A percentile compares a stretch with the other conserved stretches of the same genome.
Evolutionary conservation across 1,140 invertebrate species (phyloP).

Genomic region (Popillia japonica): DNA sequence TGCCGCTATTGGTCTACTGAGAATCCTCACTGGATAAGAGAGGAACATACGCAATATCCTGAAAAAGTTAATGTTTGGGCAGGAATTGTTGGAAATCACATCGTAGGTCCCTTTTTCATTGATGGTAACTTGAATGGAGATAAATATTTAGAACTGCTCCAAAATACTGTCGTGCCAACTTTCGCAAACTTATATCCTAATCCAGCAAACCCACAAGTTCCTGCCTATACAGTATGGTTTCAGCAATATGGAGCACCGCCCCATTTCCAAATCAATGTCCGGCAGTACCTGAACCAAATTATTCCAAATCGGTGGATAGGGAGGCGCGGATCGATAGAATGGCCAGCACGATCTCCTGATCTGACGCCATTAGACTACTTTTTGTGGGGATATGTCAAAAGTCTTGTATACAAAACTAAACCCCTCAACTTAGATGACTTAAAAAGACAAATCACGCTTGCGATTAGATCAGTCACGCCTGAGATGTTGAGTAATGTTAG

Average conservation of each 20-base stretch:
- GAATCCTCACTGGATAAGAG: constrained; percentile 31
- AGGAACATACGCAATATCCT: constrained; percentile 44
- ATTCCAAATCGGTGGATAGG: constrained; percentile 45
- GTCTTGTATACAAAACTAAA: not conserved
- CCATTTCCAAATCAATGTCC: constrained; percentile 41
- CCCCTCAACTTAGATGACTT: too few relatives aligned
- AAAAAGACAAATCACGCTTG: too few relatives aligned
- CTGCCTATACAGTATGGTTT: constrained; percentile 44
- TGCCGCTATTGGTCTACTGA: constrained; percentile 20
- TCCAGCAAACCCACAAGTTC: constrained; percentile 41
- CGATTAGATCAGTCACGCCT: too few relatives aligned
- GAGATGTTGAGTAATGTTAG: too few relatives aligned
- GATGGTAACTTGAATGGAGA: constrained; percentile 44
- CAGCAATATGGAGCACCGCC: constrained; percentile 45
- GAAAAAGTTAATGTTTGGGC: constrained; percentile 46
- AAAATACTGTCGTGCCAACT: constrained; percentile 39
- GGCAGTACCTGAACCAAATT: constrained; percentile 39
- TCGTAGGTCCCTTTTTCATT: constrained; percentile 32
- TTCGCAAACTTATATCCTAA: constrained; percentile 44
- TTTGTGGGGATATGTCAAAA: constrained; percentile 16
- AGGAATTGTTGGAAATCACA: constrained; percentile 42
- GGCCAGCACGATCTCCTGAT: not conserved
- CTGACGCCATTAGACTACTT: not conserved
- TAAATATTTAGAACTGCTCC: constrained; percentile 46
- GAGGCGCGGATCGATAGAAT: constrained; percentile 37